These are phyloP conservation scores for Epinephelus fuscoguttatus DNA, from an alignment of 2,113 vertebrate species.

Conservation along the genomic window DNA sequence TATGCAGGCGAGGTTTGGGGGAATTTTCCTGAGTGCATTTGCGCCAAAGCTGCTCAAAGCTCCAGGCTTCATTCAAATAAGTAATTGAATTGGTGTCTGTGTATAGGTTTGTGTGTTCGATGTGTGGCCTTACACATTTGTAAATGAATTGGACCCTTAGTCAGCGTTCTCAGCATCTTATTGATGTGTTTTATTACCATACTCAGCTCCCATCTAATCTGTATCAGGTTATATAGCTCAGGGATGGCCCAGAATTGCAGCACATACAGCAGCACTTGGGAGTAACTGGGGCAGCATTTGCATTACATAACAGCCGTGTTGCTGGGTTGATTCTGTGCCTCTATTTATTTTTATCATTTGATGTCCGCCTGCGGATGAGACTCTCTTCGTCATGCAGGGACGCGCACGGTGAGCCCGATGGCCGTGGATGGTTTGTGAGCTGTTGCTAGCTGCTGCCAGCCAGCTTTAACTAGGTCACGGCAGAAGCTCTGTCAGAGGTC, in stretches of 20 bases:
- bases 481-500: constrained; percentile 53
- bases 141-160: constrained; percentile 13
- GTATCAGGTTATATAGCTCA: constrained; percentile 36
- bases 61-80: constrained; percentile 3
- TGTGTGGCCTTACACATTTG: not conserved
- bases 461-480: constrained; percentile 75
- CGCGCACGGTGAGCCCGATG: constrained; percentile 59
- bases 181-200: not conserved
- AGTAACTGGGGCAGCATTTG: constrained; percentile 74
- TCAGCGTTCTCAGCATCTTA: constrained; percentile 29
- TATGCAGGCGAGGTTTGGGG: constrained; percentile 29
- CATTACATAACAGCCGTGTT: constrained; percentile 77
- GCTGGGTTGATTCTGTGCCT: constrained; percentile 70
- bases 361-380: constrained; percentile 68
- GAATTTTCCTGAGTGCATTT: constrained; percentile 22
- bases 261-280: not conserved
- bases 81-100: not conserved
- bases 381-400: constrained; percentile 69
- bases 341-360: constrained; percentile 81
- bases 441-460: constrained; percentile 58
- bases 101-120: not conserved
- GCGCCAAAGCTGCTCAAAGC: constrained; percentile 22
- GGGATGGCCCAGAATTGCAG: constrained; percentile 17
- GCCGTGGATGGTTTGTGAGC: constrained; percentile 53
- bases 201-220: constrained; percentile 47